Evolutionary conservation across 2,797 vertebrate species (phyloP).

Genomic region (Scyliorhinus canicula): DNA sequence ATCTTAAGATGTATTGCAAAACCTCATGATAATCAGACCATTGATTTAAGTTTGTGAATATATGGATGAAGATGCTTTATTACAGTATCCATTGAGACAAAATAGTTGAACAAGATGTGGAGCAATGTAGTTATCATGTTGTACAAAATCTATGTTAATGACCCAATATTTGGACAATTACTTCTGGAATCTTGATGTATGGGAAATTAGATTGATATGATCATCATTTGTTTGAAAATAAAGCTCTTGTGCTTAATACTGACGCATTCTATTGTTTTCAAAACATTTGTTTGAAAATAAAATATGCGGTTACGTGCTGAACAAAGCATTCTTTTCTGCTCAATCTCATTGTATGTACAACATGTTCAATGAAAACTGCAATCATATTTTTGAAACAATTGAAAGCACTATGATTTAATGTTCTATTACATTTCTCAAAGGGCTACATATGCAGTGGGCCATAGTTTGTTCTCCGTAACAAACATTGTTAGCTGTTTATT

Average conservation of each 20-base stretch:
- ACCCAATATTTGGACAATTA: background rate
- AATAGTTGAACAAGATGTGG: background rate
- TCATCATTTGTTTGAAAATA: slow-evolving; percentile 1
- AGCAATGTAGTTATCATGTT: slow-evolving; percentile 19
- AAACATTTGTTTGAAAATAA: background rate
- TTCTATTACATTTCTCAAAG: background rate
- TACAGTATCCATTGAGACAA: background rate
- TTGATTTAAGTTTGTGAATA: background rate
- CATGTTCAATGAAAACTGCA: background rate
- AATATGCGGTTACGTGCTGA: background rate
- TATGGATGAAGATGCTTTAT: background rate
- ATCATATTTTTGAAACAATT: background rate
- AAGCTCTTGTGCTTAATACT: background rate
- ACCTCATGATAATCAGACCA: background rate
- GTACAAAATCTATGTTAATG: slow-evolving; percentile 26
- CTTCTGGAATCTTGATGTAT: background rate
- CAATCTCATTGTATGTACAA: no score
- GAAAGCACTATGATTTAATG: background rate
- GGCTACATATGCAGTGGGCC: background rate
- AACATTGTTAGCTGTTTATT: background rate
- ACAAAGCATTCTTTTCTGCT: background rate
- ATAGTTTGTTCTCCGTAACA: background rate
- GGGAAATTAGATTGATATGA: background rate
- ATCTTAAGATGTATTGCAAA: background rate
- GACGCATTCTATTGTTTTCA: background rate